Conservation (phyloP, 2,113 vertebrate genomes). For the Talpa occidentalis region DNA sequence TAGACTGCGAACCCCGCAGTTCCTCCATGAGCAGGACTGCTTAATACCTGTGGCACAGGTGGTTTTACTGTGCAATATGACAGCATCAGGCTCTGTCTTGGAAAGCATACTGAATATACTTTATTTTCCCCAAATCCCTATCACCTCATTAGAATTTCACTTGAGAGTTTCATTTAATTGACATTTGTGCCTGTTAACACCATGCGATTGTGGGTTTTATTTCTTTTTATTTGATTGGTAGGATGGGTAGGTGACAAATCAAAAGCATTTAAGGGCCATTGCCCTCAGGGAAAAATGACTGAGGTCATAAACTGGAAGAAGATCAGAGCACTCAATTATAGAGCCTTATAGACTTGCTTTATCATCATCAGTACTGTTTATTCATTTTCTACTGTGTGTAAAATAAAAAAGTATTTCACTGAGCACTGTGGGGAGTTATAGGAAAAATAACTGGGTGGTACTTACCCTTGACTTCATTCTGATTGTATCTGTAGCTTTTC, state of each 20-base stretch:
- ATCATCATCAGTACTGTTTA: not conserved
- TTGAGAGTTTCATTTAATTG: not conserved
- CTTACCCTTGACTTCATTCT: not conserved
- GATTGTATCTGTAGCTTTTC: not conserved
- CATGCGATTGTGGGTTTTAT: not conserved
- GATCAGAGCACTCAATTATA: slow-evolving; percentile 36
- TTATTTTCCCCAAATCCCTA: not conserved
- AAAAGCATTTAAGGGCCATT: slow-evolving; percentile 15
- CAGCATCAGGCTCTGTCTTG: not conserved
- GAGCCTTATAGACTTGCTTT: slow-evolving; percentile 16
- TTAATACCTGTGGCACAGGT: too few species aligned
- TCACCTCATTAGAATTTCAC: not conserved
- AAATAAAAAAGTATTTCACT: slow-evolving; percentile 19
- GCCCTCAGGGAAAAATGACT: not conserved
- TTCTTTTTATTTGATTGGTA: not conserved
- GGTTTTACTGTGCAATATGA: not conserved
- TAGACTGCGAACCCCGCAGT: not conserved
- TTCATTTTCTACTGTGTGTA: slow-evolving; percentile 41
- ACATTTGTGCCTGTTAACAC: not conserved
- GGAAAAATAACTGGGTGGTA: not conserved
- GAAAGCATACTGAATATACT: not conserved
- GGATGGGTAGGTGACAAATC: slow-evolving; percentile 1
- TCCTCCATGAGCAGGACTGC: not conserved
- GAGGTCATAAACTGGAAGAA: slow-evolving; percentile 28
- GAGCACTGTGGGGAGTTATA: not conserved